These are phyloP conservation scores for Rosalia funebris DNA, from an alignment of 2,888 invertebrate genomes.

Conservation along the genomic window DNA sequence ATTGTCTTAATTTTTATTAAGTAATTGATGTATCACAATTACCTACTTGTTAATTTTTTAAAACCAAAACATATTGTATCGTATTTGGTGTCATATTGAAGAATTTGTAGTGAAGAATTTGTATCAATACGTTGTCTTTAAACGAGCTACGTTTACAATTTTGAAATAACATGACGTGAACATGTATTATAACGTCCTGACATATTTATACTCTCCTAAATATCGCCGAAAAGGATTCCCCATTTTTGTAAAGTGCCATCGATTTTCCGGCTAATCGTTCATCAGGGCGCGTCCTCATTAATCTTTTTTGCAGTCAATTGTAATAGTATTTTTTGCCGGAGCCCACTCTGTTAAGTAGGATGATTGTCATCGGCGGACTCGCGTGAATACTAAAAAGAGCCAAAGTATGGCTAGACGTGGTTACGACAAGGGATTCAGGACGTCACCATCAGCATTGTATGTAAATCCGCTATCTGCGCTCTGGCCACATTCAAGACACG, in stretches of 20 bases:
- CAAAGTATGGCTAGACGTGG: constrained; percentile 28
- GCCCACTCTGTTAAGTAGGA: constrained; percentile 28
- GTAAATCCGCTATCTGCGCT: constrained; percentile 37
- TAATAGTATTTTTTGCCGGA: constrained; percentile 23
- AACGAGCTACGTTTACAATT: too few species aligned
- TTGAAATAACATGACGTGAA: too few species aligned
- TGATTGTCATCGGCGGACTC: constrained; percentile 32
- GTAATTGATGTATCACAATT: too few species aligned
- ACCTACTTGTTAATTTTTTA: too few species aligned
- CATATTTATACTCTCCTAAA: too few species aligned
- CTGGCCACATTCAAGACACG: constrained; percentile 25
- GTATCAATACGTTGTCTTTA: too few species aligned
- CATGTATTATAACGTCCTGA: too few species aligned
- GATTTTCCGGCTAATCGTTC: constrained; percentile 22
- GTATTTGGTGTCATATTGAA: too few species aligned
- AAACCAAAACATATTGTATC: too few species aligned
- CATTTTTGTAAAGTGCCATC: constrained; percentile 24
- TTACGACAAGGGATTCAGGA: constrained; percentile 23
- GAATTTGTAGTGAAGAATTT: too few species aligned
- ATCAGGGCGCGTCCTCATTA: constrained; percentile 18
- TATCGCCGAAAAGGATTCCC: constrained; percentile 10
- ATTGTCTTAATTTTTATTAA: too few species aligned
- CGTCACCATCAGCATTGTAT: constrained; percentile 39
- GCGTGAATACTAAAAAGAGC: constrained; percentile 25
- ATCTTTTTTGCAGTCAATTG: constrained; percentile 27